These are phyloP conservation scores for Holotrichia oblita DNA, from an alignment of 1,140 invertebrate species.

Conservation along the genomic window DNA sequence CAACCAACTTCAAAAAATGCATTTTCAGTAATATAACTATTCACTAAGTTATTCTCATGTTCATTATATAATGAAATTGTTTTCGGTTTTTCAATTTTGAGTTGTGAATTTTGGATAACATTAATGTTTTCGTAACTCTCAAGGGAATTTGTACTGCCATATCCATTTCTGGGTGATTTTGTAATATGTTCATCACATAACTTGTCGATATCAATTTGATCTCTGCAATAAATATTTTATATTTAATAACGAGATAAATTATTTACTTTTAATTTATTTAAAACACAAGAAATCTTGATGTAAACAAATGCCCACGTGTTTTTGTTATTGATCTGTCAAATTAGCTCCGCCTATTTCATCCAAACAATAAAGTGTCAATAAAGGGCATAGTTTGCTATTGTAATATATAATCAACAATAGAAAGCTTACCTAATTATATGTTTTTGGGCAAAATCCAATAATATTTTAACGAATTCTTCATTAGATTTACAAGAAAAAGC, in stretches of 20 bases:
- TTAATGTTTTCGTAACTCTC: constrained; percentile 6
- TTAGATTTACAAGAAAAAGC: constrained; percentile 61
- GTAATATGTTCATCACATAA: constrained; percentile 19
- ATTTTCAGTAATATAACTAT: constrained; percentile 5
- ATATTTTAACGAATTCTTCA: constrained; percentile 62
- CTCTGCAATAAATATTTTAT: not conserved
- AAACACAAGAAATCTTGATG: not conserved
- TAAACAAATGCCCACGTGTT: constrained; percentile 45
- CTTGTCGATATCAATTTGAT: constrained; percentile 28
- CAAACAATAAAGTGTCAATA: constrained; percentile 5
- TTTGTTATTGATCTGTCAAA: constrained; percentile 56
- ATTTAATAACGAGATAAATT: not conserved
- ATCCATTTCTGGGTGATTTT: constrained; percentile 24
- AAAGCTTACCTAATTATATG: constrained; percentile 50
- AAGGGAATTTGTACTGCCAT: not conserved
- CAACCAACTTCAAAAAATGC: constrained; percentile 24
- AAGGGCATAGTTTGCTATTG: constrained; percentile 20
- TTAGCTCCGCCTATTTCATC: constrained; percentile 54
- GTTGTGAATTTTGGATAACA: not conserved
- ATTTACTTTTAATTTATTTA: not conserved
- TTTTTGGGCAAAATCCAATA: constrained; percentile 63
- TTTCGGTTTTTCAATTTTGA: constrained; percentile 26
- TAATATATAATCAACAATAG: constrained; percentile 36
- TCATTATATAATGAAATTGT: constrained; percentile 1
- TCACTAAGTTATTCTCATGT: constrained; percentile 29